Evolutionary conservation across 2,888 invertebrate genomes (phyloP).

Genomic region (Tiliacea aurago): DNA sequence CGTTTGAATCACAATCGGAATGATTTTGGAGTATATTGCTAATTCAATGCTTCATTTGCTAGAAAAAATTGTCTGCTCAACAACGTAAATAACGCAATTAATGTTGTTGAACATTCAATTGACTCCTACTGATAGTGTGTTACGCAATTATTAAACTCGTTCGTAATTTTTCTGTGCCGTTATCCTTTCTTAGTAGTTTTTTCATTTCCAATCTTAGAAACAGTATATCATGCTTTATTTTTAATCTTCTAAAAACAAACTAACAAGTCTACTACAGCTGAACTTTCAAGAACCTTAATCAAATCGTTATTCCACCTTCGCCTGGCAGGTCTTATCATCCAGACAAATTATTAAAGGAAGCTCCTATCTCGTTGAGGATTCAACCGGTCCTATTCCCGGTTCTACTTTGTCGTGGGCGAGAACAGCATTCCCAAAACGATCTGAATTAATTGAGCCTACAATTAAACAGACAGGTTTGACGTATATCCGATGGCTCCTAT

Average conservation of each 20-base stretch:
- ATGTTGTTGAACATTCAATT: too few species aligned
- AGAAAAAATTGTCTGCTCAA: too few species aligned
- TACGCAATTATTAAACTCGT: too few species aligned
- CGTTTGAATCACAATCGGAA: too few species aligned
- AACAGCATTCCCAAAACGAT: slow-evolving; percentile 80
- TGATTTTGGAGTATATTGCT: too few species aligned
- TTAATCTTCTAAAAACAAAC: slow-evolving; percentile 1
- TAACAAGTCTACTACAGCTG: neutral
- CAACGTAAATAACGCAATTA: too few species aligned
- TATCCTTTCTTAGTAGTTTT: neutral
- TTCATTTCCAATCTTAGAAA: neutral
- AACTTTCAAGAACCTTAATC: slow-evolving; percentile 18
- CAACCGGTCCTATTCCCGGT: slow-evolving; percentile 80
- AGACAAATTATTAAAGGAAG: slow-evolving; percentile 61
- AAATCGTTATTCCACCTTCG: slow-evolving; percentile 33
- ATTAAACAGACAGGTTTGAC: slow-evolving; percentile 64
- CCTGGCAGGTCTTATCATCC: slow-evolving; percentile 52
- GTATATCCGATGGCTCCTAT: slow-evolving; percentile 44
- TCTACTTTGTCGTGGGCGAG: slow-evolving; percentile 74
- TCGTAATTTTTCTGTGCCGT: neutral
- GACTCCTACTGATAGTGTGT: too few species aligned
- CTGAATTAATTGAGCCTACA: slow-evolving; percentile 67
- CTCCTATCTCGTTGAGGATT: slow-evolving; percentile 57
- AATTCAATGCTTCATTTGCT: too few species aligned
- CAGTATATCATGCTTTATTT: neutral